phyloP scores from a whole-genome alignment of 35 echinoderm and acorn worm species.

The Apostichopus japonicus region DNA sequence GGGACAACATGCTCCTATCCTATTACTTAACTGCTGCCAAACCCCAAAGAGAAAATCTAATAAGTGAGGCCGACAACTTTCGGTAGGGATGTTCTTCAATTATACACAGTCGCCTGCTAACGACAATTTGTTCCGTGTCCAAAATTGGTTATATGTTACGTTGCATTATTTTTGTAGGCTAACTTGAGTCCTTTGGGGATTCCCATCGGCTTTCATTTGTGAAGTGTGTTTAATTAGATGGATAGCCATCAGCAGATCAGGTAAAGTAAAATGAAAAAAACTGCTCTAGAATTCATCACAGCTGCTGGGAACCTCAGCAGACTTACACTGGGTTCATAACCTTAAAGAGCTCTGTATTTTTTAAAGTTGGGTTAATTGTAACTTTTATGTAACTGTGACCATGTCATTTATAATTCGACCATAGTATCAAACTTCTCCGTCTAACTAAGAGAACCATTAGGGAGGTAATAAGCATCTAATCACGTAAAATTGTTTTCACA shows the following conservation, averaged over 20 bases:
- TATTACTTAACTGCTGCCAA: not conserved
- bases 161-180: slow-evolving; percentile 5
- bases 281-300: no score
- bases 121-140: not conserved
- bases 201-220: slow-evolving; percentile 20
- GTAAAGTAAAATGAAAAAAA: not conserved
- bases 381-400: no score
- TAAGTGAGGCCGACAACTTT: slow-evolving; percentile 17
- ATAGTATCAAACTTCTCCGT: no score
- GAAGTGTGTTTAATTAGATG: slow-evolving; percentile 30
- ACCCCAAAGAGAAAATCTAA: slow-evolving; percentile 3
- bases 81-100: not conserved
- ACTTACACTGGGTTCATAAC: no score
- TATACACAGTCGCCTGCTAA: not conserved
- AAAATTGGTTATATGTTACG: not conserved
- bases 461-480: no score
- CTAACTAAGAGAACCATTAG: no score
- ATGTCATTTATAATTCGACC: no score
- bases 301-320: no score
- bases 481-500: no score
- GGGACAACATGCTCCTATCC: not conserved
- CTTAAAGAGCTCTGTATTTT: no score
- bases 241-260: not conserved
- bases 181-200: slow-evolving; percentile 1
- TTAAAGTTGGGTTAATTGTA: no score